Base-by-base conservation (phyloP, 2,113 vertebrate species). In the Coreoperca whiteheadi region DNA sequence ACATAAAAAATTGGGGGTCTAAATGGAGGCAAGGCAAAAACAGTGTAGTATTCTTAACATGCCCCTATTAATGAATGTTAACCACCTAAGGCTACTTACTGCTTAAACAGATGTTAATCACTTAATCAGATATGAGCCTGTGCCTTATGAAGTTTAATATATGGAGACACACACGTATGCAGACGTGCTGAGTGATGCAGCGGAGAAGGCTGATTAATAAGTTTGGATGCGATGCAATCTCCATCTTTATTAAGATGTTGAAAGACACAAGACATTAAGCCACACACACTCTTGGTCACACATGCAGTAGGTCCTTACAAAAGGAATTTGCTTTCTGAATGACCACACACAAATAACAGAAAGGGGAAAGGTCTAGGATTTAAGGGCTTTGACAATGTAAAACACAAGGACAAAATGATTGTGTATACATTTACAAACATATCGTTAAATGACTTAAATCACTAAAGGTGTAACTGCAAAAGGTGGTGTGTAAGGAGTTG, bases 161-260 rank as follows among this genome's bases (percentile, higher is more conserved):
- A 79, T 77, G 77, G 78, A 88, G 79, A 89, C 85, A 81, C 92
- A 82, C 82, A 43, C 72, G 71, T 79, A 85, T 90, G 86, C 78
- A 68, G 81, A 84, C 77, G 75, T 87, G 91, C 81, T 92, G 90
- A 90, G 81, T 86, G 91, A 93, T 84, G 88, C 48, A 53, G 71
- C 57, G 68, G 81, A 82, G 66, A 88, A 60, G 83, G 94, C 87
- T 90, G 91, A 94, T 94, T 94, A 94, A 94, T 93, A 94, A 92
- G 82, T 89, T 74, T 78, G 85, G 91, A 93, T 88, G 85, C 81
- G 92, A 94, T 95, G 91, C 91, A 93, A 95, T 94, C 95, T 93
- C 87, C 83, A 80, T 88, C 91, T 93, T 95, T 95, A 95, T 96
- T 95, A 96, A 95, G 91, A 93, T 73, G 95, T 91, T 95, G 95